These are phyloP conservation scores for Tenthredo distinguenda DNA, from an alignment of 2,888 invertebrate species.

Conservation along the genomic window DNA sequence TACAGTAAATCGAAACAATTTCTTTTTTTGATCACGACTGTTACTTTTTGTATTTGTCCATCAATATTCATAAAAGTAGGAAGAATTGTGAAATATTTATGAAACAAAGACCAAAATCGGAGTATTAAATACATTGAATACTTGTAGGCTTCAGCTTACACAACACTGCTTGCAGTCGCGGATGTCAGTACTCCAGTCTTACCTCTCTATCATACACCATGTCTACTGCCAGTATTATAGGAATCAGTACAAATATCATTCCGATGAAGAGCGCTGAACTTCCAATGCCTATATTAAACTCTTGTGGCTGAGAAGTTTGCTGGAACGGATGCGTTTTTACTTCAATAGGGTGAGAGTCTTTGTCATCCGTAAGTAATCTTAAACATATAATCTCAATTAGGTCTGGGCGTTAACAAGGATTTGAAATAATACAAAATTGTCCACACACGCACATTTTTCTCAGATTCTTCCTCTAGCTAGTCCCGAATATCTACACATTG, in stretches of 20 bases:
- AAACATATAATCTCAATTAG: conserved; percentile 13
- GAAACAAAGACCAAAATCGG: background rate
- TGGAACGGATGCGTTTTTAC: conserved; percentile 86
- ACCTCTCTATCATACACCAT: conserved; percentile 93
- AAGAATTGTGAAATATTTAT: background rate
- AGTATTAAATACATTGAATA: background rate
- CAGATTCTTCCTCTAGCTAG: background rate
- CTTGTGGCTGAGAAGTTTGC: conserved; percentile 86
- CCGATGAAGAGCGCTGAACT: conserved; percentile 89
- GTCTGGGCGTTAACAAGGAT: background rate
- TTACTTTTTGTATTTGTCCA: too few relatives aligned
- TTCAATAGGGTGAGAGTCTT: conserved; percentile 80
- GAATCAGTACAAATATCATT: conserved; percentile 89
- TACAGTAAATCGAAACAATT: too few relatives aligned
- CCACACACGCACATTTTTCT: background rate
- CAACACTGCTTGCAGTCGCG: background rate
- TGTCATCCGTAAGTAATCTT: conserved; percentile 76
- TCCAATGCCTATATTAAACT: conserved; percentile 86
- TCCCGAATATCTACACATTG: background rate
- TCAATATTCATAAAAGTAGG: too few relatives aligned
- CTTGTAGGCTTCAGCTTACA: background rate
- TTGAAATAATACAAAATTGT: background rate
- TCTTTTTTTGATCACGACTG: too few relatives aligned
- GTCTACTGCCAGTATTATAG: conserved; percentile 88
- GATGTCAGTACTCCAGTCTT: conserved; percentile 60